Percentiles rank a stretch among this genome's conserved stretches.
phyloP scores from a whole-genome alignment of 2,888 invertebrate genomes.

The Athalia circularis region DNA sequence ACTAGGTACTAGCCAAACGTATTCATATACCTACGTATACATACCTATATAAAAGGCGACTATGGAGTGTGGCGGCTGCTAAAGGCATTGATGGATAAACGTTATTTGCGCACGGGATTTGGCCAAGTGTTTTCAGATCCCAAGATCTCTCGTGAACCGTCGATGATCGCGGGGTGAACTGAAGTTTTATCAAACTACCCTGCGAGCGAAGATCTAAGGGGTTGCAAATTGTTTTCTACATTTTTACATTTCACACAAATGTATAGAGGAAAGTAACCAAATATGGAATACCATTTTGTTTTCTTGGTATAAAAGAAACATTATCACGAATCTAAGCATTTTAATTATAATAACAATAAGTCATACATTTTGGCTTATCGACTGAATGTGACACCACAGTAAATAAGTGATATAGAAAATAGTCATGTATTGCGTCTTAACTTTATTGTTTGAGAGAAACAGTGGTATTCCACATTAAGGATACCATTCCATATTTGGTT shows the following conservation, averaged over 20 bases:
- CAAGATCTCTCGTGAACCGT: constrained; percentile 30
- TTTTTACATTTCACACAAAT: neutral
- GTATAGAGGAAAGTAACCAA: too few species aligned
- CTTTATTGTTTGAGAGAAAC: too few species aligned
- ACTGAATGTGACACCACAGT: too few species aligned
- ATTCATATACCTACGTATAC: constrained; percentile 4
- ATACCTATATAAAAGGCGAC: neutral
- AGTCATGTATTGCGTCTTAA: too few species aligned
- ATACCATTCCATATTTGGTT: too few species aligned
- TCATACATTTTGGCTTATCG: too few species aligned
- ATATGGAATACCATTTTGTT: too few species aligned
- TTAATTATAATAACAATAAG: too few species aligned
- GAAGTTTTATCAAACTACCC: constrained; percentile 6
- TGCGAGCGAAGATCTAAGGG: neutral
- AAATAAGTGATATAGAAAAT: too few species aligned
- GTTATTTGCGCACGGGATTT: constrained; percentile 48
- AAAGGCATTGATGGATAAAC: constrained; percentile 51
- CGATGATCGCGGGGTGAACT: constrained; percentile 15
- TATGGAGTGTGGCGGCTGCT: constrained; percentile 20
- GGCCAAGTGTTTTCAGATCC: constrained; percentile 46
- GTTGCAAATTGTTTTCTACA: neutral
- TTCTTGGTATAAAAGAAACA: too few species aligned
- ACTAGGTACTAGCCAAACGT: neutral
- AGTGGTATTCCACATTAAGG: too few species aligned
- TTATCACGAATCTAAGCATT: too few species aligned